Evolutionary conservation across 2,888 invertebrate genomes (phyloP).

Genomic region (Lasioglossum malachurum): DNA sequence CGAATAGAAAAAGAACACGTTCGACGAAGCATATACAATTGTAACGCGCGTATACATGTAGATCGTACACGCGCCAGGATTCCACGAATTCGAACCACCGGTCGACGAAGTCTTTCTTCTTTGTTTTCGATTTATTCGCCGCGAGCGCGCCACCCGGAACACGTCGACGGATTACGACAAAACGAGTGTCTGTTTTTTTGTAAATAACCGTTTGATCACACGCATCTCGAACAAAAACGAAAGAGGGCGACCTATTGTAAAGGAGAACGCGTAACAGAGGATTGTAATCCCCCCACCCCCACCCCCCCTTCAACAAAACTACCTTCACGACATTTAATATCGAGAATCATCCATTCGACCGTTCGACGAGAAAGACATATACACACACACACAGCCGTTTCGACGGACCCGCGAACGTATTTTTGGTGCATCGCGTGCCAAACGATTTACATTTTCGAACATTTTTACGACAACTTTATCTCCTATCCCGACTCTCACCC

Average conservation of each 20-base stretch:
- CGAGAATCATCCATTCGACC: slow-evolving; percentile 41
- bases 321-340: slow-evolving; percentile 47
- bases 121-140: slow-evolving; percentile 40
- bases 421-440: slow-evolving; percentile 32
- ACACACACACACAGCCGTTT: slow-evolving; percentile 35
- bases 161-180: not conserved
- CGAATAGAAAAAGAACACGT: not conserved
- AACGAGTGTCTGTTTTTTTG: slow-evolving; percentile 63
- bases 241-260: slow-evolving; percentile 31
- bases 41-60: slow-evolving; percentile 11
- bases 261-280: slow-evolving; percentile 54
- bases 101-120: slow-evolving; percentile 59
- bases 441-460: slow-evolving; percentile 68
- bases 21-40: not conserved
- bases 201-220: slow-evolving; percentile 65
- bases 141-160: not conserved
- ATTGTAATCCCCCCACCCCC: slow-evolving; percentile 35
- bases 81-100: slow-evolving; percentile 31
- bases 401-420: slow-evolving; percentile 25
- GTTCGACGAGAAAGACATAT: slow-evolving; percentile 29
- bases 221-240: slow-evolving; percentile 35
- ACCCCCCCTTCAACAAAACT: slow-evolving; percentile 51
- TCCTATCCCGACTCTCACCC: not conserved
- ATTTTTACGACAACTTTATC: slow-evolving; percentile 76
- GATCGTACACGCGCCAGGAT: slow-evolving; percentile 36